Conservation (phyloP, 2,113 vertebrate species). For the Halichoeres trimaculatus region DNA sequence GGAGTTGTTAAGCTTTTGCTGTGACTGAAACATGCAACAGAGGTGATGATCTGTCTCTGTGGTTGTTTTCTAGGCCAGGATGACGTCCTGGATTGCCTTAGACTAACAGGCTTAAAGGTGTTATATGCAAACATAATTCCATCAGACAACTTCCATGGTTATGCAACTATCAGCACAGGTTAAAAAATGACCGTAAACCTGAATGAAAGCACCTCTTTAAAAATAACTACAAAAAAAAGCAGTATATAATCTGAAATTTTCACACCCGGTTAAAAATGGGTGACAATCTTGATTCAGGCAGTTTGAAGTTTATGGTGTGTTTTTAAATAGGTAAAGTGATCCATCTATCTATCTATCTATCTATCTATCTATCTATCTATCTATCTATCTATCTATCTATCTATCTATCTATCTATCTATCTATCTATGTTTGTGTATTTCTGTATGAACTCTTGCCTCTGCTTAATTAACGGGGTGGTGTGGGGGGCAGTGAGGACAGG, state of each 20-base stretch:
- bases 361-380: neutral
- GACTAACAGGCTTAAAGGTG: neutral
- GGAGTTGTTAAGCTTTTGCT: neutral
- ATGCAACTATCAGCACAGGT: neutral
- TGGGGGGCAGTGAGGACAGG: constrained; percentile 48
- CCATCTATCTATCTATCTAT: neutral
- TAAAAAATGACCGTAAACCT: neutral
- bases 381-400: neutral
- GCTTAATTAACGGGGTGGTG: neutral
- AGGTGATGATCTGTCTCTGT: neutral
- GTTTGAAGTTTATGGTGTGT: neutral
- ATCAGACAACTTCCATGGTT: neutral
- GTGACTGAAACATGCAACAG: neutral
- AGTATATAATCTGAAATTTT: neutral
- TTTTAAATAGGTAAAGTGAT: neutral
- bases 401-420: neutral
- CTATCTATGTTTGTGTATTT: neutral
- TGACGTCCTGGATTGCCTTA: neutral
- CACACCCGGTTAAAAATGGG: neutral
- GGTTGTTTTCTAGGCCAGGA: neutral
- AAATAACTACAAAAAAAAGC: neutral
- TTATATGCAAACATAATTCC: neutral
- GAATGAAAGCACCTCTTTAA: neutral
- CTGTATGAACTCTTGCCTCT: neutral
- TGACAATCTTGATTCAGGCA: neutral